phyloP scores from a whole-genome alignment of 2,113 vertebrate species.

The Aix galericulata region DNA sequence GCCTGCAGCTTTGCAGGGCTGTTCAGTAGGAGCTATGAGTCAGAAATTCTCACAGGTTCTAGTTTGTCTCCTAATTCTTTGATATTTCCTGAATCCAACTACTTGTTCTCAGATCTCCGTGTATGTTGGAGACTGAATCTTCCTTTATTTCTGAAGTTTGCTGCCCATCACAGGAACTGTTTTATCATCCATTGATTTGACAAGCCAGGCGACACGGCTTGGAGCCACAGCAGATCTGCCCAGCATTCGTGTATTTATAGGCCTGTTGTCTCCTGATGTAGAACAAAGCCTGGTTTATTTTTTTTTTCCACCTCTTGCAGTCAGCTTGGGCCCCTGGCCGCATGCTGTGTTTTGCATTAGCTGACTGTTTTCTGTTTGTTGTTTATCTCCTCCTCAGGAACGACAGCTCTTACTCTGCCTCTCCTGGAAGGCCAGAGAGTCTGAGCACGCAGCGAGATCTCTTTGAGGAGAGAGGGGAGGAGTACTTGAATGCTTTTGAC shows the following conservation, averaged over 20 bases:
- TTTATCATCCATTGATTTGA: not conserved
- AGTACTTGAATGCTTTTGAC: conserved; percentile 82
- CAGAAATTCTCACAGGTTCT: not conserved
- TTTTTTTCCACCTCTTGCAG: conserved; percentile 9
- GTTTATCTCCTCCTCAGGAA: conserved; percentile 78
- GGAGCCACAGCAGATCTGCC: not conserved
- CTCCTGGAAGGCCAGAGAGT: conserved; percentile 72
- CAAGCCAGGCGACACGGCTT: not conserved
- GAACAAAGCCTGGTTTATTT: not conserved
- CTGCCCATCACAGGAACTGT: not conserved
- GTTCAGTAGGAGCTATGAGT: not conserved
- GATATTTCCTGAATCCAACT: not conserved
- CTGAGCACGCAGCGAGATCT: conserved; percentile 79
- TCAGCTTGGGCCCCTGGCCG: conserved; percentile 45
- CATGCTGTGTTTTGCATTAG: conserved; percentile 52
- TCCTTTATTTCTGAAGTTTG: not conserved
- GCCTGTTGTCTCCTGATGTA: not conserved
- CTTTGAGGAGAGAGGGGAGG: conserved; percentile 86
- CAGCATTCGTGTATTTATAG: not conserved
- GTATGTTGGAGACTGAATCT: not conserved
- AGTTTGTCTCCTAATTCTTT: not conserved
- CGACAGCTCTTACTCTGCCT: conserved; percentile 78
- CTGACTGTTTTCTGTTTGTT: not conserved
- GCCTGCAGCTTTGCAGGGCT: not conserved
- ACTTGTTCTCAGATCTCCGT: not conserved